A percentile compares a stretch with the other conserved stretches of the same genome.
Conservation (phyloP, 2,113 vertebrate species). For the Girardinichthys multiradiatus region DNA sequence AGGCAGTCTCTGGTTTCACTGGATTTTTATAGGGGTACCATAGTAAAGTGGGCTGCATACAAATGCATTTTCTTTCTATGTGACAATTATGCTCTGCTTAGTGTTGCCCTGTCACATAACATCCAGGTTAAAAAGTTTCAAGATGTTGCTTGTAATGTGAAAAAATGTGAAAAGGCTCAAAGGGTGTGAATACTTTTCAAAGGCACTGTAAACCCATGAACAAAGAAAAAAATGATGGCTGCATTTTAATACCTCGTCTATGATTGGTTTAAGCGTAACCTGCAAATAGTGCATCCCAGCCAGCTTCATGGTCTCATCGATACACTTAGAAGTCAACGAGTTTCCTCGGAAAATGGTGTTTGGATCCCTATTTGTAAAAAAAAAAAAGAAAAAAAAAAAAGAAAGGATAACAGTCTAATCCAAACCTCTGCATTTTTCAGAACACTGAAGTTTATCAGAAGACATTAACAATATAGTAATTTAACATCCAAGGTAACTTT, state of each 20-base stretch:
- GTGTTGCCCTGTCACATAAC: too few relatives aligned
- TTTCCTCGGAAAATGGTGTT: slow-evolving; percentile 99
- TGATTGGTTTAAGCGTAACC: slow-evolving; percentile 93
- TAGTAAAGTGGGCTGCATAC: neutral
- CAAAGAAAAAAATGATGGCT: neutral
- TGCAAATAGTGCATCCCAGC: slow-evolving; percentile 98
- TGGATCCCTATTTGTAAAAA: slow-evolving; percentile 84
- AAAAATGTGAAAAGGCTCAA: neutral
- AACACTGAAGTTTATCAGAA: neutral
- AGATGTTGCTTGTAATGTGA: neutral
- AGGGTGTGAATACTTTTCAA: neutral
- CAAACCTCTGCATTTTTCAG: neutral
- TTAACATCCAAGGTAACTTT: slow-evolving; percentile 11
- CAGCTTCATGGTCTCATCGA: slow-evolving; percentile 98
- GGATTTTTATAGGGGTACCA: neutral
- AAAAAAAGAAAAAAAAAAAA: neutral
- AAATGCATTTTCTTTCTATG: neutral
- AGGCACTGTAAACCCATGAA: neutral
- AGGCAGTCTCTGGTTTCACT: neutral
- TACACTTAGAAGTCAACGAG: slow-evolving; percentile 97
- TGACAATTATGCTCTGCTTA: neutral
- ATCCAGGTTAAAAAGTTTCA: neutral
- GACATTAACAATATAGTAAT: slow-evolving; percentile 1
- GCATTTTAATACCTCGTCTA: slow-evolving; percentile 89
- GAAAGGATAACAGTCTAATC: neutral